These are phyloP conservation scores for Melitaea cinxia DNA, from an alignment of 1,140 invertebrate genomes.

Conservation along the genomic window DNA sequence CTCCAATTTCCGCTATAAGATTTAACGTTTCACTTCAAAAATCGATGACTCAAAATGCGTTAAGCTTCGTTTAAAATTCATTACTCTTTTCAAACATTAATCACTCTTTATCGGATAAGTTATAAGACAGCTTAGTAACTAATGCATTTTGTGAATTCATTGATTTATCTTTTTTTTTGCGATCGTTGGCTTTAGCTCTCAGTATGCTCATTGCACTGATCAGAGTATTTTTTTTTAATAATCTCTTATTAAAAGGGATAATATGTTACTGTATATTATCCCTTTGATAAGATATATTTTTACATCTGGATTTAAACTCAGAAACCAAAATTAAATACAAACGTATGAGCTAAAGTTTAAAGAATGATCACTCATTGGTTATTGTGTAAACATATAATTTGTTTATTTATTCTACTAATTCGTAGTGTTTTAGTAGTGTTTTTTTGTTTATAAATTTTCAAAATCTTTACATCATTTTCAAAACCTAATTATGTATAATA, in stretches of 20 bases:
- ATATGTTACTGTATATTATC: background rate
- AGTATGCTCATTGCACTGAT: background rate
- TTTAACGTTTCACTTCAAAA: background rate
- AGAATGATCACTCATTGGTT: no score
- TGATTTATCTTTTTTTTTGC: constrained; percentile 11
- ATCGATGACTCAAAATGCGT: background rate
- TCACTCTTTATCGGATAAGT: constrained; percentile 19
- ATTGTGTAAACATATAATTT: no score
- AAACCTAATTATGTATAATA: no score
- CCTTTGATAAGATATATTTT: background rate
- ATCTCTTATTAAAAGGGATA: background rate
- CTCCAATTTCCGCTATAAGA: background rate
- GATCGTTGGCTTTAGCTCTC: background rate
- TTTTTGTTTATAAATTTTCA: no score
- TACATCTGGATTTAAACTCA: no score
- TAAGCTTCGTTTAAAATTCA: constrained; percentile 13
- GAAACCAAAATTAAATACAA: no score
- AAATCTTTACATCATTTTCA: no score
- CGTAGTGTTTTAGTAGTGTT: no score
- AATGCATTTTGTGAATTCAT: constrained; percentile 6
- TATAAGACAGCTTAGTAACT: constrained; percentile 9
- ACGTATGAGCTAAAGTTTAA: no score
- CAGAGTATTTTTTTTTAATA: constrained; percentile 2
- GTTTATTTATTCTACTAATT: no score
- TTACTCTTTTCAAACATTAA: constrained; percentile 22